A percentile compares a stretch with the other conserved stretches of the same genome.
Evolutionary conservation across 53 echinoderm and acorn worm genomes (phyloP).

Genomic region (Crossaster papposus): DNA sequence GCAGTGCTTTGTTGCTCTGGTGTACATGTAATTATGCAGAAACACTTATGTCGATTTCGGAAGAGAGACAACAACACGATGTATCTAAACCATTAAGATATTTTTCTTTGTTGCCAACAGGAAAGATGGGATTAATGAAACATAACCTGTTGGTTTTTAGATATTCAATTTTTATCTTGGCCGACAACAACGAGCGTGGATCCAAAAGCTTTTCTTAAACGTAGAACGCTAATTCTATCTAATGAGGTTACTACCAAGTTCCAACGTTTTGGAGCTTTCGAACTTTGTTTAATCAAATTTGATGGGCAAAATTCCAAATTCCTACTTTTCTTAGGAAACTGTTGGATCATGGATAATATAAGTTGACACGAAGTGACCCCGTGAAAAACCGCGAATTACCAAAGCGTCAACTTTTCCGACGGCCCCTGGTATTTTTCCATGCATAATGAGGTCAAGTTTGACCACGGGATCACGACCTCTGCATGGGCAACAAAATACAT

Average conservation of each 20-base stretch:
- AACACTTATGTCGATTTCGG: neutral
- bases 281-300: too few species aligned
- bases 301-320: too few species aligned
- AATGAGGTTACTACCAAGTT: too few species aligned
- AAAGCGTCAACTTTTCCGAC: slow-evolving; percentile 52
- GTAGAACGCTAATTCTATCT: too few species aligned
- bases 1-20: neutral
- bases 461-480: slow-evolving; percentile 52
- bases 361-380: neutral
- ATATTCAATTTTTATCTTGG: neutral
- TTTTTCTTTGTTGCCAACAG: neutral
- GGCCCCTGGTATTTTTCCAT: slow-evolving; percentile 51
- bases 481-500: slow-evolving; percentile 1
- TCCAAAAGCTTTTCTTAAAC: neutral
- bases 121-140: neutral
- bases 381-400: neutral
- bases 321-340: too few species aligned
- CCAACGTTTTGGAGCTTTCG: too few species aligned
- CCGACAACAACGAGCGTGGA: neutral
- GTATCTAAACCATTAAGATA: neutral
- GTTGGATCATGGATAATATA: too few species aligned
- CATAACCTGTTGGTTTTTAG: neutral
- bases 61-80: neutral
- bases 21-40: neutral
- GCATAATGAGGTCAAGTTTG: slow-evolving; percentile 65